Percentiles rank a stretch among this genome's conserved stretches.
Evolutionary conservation across 1,140 invertebrate species (phyloP).

Genomic region (Sarcophaga bullata): DNA sequence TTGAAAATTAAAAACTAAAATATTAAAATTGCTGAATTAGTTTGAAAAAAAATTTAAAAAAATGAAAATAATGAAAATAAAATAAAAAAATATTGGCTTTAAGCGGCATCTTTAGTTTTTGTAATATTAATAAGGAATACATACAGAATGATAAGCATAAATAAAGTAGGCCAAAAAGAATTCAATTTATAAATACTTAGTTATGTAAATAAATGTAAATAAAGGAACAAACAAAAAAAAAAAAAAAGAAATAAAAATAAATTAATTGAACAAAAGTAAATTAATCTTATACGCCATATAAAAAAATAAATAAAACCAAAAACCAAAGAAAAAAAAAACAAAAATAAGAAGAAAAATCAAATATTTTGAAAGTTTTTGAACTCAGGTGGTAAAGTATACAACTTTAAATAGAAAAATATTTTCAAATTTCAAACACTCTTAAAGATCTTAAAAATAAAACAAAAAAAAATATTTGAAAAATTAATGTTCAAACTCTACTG

Average conservation of each 20-base stretch:
- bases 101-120: neutral
- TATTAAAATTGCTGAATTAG: conserved; percentile 61
- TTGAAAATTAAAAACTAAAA: conserved; percentile 40
- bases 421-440: neutral
- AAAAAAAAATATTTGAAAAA: neutral
- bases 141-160: conserved; percentile 37
- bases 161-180: conserved; percentile 12
- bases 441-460: neutral
- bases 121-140: neutral
- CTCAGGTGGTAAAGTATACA: conserved; percentile 35
- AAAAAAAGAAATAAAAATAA: conserved; percentile 8
- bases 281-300: neutral
- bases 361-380: conserved; percentile 7
- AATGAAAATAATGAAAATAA: too few species aligned
- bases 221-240: neutral
- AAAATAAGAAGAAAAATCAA: too few species aligned
- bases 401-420: conserved; percentile 11
- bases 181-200: neutral
- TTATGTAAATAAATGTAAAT: conserved; percentile 4
- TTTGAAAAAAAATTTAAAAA: conserved; percentile 46
- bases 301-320: neutral
- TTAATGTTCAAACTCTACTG: neutral
- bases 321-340: too few species aligned
- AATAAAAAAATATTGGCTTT: neutral
- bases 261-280: neutral